A percentile compares a stretch with the other conserved stretches of the same genome.
Conservation (phyloP, 2,797 vertebrate species). For the Eurystomus glaucurus region DNA sequence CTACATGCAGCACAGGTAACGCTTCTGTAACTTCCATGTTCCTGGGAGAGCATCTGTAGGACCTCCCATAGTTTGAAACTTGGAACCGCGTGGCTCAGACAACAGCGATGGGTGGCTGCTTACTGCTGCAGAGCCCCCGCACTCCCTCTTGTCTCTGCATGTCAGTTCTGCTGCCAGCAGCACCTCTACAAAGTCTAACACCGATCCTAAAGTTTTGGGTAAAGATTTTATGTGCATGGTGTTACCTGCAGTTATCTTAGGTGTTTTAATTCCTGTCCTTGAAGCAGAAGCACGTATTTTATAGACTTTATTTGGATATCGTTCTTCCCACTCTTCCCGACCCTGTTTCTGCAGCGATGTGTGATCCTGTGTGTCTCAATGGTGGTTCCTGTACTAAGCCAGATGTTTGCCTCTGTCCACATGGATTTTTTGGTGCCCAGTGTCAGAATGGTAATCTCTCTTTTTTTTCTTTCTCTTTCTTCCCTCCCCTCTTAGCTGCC, state of each 20-base stretch:
- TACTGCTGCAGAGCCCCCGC: neutral
- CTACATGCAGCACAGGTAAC: constrained; percentile 92
- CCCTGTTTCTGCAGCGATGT: constrained; percentile 83
- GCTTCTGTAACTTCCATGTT: neutral
- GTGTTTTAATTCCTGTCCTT: neutral
- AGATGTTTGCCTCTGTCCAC: constrained; percentile 89
- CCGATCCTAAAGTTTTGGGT: neutral
- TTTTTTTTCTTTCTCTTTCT: neutral
- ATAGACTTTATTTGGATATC: neutral
- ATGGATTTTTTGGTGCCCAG: constrained; percentile 91
- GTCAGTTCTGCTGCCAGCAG: neutral
- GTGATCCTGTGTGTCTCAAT: constrained; percentile 91
- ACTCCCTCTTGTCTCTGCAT: neutral
- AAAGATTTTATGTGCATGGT: neutral
- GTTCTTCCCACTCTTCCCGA: neutral
- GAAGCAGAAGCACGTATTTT: neutral
- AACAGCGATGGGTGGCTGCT: neutral
- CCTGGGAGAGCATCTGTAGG: fast-evolving
- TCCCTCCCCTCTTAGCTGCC: neutral
- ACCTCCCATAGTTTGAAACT: neutral
- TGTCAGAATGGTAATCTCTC: constrained; percentile 91
- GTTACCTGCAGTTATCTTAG: neutral
- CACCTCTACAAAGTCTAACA: neutral
- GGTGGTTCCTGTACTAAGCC: constrained; percentile 92
- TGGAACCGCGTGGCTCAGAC: fast-evolving